phyloP scores from a whole-genome alignment of 2,888 invertebrate species.

The Drosophila gaucha region DNA sequence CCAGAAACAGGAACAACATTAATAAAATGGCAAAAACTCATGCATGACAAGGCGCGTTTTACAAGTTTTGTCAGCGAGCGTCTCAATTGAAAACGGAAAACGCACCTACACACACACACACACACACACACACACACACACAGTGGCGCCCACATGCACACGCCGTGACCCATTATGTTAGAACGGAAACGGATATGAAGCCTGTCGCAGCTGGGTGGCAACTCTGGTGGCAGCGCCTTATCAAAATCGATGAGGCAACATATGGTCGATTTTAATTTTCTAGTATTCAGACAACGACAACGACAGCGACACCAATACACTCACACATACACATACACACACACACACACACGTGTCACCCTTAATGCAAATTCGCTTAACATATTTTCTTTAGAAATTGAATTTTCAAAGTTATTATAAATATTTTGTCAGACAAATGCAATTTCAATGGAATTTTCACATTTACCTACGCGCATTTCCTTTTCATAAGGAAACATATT shows the following conservation, averaged over 20 bases:
- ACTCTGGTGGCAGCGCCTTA: conserved; percentile 58
- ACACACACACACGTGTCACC: conserved; percentile 19
- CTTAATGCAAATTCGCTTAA: conserved; percentile 67
- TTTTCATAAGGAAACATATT: conserved; percentile 2
- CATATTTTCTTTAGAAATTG: conserved; percentile 79
- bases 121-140: conserved; percentile 9
- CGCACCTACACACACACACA: conserved; percentile 9
- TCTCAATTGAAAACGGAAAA: conserved; percentile 69
- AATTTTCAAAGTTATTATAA: conserved; percentile 78
- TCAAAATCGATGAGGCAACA: conserved; percentile 80
- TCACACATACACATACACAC: background rate
- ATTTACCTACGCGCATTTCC: conserved; percentile 46
- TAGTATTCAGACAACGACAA: conserved; percentile 39
- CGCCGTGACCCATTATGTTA: conserved; percentile 66
- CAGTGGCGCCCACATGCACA: conserved; percentile 14
- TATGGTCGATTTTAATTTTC: conserved; percentile 79
- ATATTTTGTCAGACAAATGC: conserved; percentile 69
- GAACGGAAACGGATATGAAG: conserved; percentile 80
- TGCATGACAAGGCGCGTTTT: conserved; percentile 75
- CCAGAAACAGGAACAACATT: conserved; percentile 67
- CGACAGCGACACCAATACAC: conserved; percentile 40
- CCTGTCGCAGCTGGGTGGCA: conserved; percentile 42
- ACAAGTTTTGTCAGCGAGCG: conserved; percentile 65
- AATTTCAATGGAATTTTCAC: conserved; percentile 71
- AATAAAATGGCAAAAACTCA: conserved; percentile 68